Evolutionary conservation across 2,797 vertebrate species (phyloP).

Genomic region (Takifugu rubripes): DNA sequence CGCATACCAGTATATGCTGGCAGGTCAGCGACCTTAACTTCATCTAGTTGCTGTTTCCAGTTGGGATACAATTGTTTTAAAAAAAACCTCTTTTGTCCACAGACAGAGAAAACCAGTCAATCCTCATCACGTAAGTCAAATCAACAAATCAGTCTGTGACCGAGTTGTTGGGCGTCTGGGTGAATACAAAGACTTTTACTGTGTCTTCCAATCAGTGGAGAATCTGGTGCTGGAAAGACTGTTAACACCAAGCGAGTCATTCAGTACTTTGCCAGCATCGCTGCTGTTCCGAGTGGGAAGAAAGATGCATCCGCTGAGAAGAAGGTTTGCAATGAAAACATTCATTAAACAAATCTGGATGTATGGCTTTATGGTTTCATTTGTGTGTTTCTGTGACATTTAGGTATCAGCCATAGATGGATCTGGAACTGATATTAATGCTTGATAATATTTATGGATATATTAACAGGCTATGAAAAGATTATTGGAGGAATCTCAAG

Average conservation of each 20-base stretch:
- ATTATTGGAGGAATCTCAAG: too few relatives aligned
- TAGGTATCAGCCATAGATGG: too few relatives aligned
- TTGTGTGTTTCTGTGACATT: not conserved
- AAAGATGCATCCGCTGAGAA: conserved; percentile 75
- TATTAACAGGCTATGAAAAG: too few relatives aligned
- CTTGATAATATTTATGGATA: too few relatives aligned
- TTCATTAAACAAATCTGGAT: not conserved
- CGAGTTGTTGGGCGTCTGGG: not conserved
- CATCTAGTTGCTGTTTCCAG: not conserved
- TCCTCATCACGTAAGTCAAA: conserved; percentile 85
- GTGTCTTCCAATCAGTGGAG: conserved; percentile 72
- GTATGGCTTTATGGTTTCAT: not conserved
- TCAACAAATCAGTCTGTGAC: not conserved
- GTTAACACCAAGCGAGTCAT: conserved; percentile 92
- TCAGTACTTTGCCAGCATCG: conserved; percentile 89
- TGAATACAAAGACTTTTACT: not conserved
- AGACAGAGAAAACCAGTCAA: conserved; percentile 88
- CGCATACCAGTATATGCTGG: conserved; percentile 74
- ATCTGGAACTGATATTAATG: too few relatives aligned
- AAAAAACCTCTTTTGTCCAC: conserved; percentile 9
- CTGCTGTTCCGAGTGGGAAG: conserved; percentile 77
- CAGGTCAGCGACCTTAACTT: conserved; percentile 51
- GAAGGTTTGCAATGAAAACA: conserved; percentile 66
- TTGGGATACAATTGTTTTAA: not conserved
- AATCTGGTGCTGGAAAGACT: conserved; percentile 91